These are phyloP conservation scores for Bombus impatiens DNA, from an alignment of 1,140 invertebrate genomes.

Conservation along the genomic window DNA sequence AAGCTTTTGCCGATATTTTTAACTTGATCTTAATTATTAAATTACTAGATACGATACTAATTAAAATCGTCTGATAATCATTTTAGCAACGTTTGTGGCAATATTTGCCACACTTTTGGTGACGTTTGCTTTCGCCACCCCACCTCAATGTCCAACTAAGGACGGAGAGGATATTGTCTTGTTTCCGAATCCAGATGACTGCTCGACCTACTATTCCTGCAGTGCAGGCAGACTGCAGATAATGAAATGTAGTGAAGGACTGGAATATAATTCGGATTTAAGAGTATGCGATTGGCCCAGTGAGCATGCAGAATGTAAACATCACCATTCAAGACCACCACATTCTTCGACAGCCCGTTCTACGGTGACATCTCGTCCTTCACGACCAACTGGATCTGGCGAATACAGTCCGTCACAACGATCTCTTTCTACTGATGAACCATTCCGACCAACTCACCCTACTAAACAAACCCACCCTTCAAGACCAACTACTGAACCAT, in stretches of 20 bases:
- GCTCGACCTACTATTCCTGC: neutral
- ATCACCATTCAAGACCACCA: neutral
- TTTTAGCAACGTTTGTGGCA: neutral
- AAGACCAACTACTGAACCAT: no score
- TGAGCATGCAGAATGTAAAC: neutral
- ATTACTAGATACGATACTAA: neutral
- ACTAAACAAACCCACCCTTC: fast-evolving
- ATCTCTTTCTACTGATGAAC: no score
- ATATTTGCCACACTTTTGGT: neutral
- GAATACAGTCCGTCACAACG: no score
- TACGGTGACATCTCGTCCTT: fast-evolving
- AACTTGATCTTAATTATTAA: neutral
- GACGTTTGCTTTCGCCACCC: no score
- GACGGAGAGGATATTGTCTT: neutral
- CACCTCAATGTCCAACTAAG: neutral
- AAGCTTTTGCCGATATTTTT: neutral
- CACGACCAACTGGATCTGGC: no score
- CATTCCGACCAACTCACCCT: neutral
- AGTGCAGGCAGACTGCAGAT: neutral
- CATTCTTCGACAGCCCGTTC: neutral
- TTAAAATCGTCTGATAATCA: neutral
- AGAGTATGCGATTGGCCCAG: neutral
- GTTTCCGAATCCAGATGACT: conserved; percentile 20
- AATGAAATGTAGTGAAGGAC: neutral
- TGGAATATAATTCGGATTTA: neutral